These are phyloP conservation scores for Mastacembelus armatus DNA, from an alignment of 2,797 vertebrate genomes.

Conservation along the genomic window DNA sequence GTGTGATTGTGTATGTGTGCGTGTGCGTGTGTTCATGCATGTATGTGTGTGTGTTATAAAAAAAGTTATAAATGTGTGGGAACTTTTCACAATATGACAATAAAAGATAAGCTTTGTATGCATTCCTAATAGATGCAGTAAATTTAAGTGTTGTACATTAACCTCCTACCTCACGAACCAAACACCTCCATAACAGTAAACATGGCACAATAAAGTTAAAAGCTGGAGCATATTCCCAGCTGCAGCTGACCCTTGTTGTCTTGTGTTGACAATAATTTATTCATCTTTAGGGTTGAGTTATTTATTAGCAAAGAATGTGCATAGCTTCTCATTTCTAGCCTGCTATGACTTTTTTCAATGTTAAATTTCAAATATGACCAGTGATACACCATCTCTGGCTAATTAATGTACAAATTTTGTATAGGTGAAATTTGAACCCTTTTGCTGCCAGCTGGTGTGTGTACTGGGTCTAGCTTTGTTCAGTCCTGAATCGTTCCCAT, in stretches of 20 bases:
- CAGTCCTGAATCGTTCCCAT: too few relatives aligned
- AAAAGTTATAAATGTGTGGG: constrained; percentile 10
- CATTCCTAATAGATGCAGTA: constrained; percentile 13
- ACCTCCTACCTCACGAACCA: not conserved
- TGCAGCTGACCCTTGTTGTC: not conserved
- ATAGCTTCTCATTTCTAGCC: too few relatives aligned
- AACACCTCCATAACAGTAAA: not conserved
- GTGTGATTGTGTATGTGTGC: constrained; percentile 12
- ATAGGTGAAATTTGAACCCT: too few relatives aligned
- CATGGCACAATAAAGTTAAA: constrained; percentile 12
- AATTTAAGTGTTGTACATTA: not conserved
- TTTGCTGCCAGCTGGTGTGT: too few relatives aligned
- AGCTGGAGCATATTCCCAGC: not conserved
- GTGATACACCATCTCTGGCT: too few relatives aligned
- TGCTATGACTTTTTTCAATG: too few relatives aligned
- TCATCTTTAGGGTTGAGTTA: not conserved
- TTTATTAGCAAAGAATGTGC: too few relatives aligned
- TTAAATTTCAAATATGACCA: too few relatives aligned
- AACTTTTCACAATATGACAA: constrained; percentile 38
- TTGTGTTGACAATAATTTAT: not conserved
- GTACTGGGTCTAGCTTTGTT: too few relatives aligned
- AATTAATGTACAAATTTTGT: too few relatives aligned
- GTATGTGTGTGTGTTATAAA: constrained; percentile 26
- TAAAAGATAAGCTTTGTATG: constrained; percentile 9
- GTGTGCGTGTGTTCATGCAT: constrained; percentile 1